Evolutionary conservation across 2,797 vertebrate genomes (phyloP).

Genomic region (Picus viridis): DNA sequence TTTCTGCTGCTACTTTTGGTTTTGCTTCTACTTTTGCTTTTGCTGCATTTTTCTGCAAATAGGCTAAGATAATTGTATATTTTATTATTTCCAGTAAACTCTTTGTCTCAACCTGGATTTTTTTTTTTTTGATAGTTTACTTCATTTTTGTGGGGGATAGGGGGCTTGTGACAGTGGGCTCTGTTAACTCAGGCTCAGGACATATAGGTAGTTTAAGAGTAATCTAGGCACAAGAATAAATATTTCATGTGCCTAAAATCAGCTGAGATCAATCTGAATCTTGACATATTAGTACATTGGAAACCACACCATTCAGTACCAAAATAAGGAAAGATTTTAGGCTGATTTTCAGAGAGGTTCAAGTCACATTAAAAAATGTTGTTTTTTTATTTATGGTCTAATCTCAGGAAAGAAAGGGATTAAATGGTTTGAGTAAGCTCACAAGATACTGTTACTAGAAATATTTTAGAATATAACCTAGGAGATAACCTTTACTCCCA

Average conservation of each 20-base stretch:
- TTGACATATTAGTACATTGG: not conserved
- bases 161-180: too few relatives aligned
- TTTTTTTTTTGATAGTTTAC: too few relatives aligned
- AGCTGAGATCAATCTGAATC: not conserved
- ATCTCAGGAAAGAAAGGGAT: not conserved
- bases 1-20: too few relatives aligned
- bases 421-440: not conserved
- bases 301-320: not conserved
- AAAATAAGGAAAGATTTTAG: not conserved
- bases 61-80: too few relatives aligned
- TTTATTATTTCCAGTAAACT: too few relatives aligned
- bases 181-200: too few relatives aligned
- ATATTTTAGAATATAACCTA: not conserved
- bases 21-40: too few relatives aligned
- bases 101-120: too few relatives aligned
- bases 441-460: not conserved
- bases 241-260: not conserved
- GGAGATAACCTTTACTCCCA: not conserved
- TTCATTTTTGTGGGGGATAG: too few relatives aligned
- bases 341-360: not conserved
- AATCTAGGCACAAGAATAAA: not conserved
- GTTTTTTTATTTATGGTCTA: not conserved
- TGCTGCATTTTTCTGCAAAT: too few relatives aligned
- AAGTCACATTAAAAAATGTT: not conserved
- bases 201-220: not conserved